These are phyloP conservation scores for Agrenia bidenticulata DNA, from an alignment of 2,888 invertebrate species.

Conservation along the genomic window DNA sequence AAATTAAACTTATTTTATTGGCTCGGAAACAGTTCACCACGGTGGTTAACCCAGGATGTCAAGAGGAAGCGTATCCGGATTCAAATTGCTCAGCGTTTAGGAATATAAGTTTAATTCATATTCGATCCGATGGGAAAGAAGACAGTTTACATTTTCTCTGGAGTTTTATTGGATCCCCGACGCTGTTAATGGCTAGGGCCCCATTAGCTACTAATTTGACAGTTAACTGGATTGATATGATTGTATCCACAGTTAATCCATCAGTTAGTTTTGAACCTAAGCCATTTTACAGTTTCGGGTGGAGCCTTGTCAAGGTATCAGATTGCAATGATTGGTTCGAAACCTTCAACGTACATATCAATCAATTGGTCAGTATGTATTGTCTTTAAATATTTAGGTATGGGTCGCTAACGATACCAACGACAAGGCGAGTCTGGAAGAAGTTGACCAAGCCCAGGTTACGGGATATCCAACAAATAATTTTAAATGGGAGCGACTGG, in stretches of 20 bases:
- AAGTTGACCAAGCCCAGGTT: conserved; percentile 55
- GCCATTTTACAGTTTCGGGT: conserved; percentile 64
- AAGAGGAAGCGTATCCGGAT: conserved; percentile 6
- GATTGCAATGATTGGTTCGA: no score
- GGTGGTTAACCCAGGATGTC: conserved; percentile 45
- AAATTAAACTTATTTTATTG: no score
- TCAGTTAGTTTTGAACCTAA: conserved; percentile 58
- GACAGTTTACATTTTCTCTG: conserved; percentile 69
- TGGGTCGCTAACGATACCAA: conserved; percentile 64
- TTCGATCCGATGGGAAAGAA: conserved; percentile 61
- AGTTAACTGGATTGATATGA: conserved; percentile 60
- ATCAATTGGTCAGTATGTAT: no score
- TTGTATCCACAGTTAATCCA: conserved; percentile 52
- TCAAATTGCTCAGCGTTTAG: conserved; percentile 29
- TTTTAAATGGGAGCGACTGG: conserved; percentile 56
- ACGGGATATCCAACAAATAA: conserved; percentile 55
- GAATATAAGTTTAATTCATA: conserved; percentile 55
- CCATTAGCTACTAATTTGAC: conserved; percentile 58
- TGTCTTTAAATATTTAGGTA: no score
- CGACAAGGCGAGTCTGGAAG: conserved; percentile 59
- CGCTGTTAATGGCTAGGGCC: conserved; percentile 62
- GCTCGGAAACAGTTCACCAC: conserved; percentile 41
- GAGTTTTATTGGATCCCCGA: conserved; percentile 66
- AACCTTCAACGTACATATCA: no score
- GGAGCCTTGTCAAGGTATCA: conserved; percentile 66